Evolutionary conservation across 1,140 invertebrate species (phyloP).

Genomic region (Hetaerina americana): DNA sequence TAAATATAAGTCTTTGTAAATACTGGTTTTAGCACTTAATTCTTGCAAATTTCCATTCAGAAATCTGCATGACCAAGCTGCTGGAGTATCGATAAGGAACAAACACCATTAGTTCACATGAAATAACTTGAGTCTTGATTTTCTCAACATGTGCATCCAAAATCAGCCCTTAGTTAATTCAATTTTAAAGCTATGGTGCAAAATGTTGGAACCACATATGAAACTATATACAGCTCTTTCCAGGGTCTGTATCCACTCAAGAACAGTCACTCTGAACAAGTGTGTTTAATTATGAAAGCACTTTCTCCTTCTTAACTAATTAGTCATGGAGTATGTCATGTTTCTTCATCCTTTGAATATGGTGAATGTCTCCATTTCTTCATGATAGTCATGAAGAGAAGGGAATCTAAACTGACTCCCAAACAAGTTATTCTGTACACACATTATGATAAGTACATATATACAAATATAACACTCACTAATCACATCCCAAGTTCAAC

Average conservation of each 20-base stretch:
- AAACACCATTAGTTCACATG: not conserved
- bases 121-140: not conserved
- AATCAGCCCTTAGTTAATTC: not conserved
- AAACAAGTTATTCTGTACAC: not conserved
- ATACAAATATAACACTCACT: not conserved
- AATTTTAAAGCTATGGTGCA: not conserved
- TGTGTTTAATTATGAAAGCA: not conserved
- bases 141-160: not conserved
- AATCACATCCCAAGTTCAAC: not conserved
- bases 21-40: not conserved
- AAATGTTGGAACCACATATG: not conserved
- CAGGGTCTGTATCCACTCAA: not conserved
- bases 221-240: not conserved
- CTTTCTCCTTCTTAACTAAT: not conserved
- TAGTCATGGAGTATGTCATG: not conserved
- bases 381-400: not conserved
- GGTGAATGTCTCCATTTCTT: not conserved
- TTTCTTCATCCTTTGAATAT: not conserved
- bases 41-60: not conserved
- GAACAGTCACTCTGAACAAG: too few relatives aligned
- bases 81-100: not conserved
- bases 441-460: not conserved
- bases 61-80: not conserved
- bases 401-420: not conserved
- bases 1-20: not conserved